Evolutionary conservation across 2,888 invertebrate species (phyloP), one percentile per base, ranked within the genome.

Genomic region (Phengaris alcon): DNA sequence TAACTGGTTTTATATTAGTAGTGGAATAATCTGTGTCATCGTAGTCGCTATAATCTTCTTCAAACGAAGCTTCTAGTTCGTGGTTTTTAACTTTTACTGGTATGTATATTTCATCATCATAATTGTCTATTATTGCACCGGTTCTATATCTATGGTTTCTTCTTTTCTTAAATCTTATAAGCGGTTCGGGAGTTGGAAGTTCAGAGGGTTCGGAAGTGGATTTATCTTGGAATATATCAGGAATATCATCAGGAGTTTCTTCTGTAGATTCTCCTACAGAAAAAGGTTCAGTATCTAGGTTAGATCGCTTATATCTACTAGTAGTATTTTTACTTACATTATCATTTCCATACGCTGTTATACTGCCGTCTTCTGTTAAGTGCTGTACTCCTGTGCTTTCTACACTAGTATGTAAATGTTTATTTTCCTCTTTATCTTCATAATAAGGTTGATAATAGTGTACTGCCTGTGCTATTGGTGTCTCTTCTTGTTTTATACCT

Each of bases 261-360:
- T 81, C 80, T 68, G 82, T 84, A 10, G 82, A 72, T 35, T 54
- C 54, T 35, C 52, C 80, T 79, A 86, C 75, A 74, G 87, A 64
- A 79, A 91, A 90, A 22, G 86, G 85, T 6, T 84, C 79, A 8
- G 86, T 86, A 46, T 91, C 88, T 81, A 91, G 76, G 35, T 81
- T 77, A 10, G 86, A 79, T 75, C 86, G 81, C 79, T 82, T 85
- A 78, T 79, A 82, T 13, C 80, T 81, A 35, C 80, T 83, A 76
- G 77, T 78, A 64, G 77, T 81, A 77, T 64, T 76, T 48, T 75
- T 48, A 59, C 55, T 75, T 52, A 84, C 90, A 92, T 93, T 93
- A 80, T 91, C 88, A 46, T 89, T 88, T 74, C 86, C 88, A 74
- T 89, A 91, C 0, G 91, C 92, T 44, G 92, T 88, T 0, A 89